A percentile compares a stretch with the other conserved stretches of the same genome.
These are phyloP conservation scores for Hydractinia echinata DNA, from an alignment of 30 jellyfish, hydroid and myxozoan genomes.

Conservation along the genomic window DNA sequence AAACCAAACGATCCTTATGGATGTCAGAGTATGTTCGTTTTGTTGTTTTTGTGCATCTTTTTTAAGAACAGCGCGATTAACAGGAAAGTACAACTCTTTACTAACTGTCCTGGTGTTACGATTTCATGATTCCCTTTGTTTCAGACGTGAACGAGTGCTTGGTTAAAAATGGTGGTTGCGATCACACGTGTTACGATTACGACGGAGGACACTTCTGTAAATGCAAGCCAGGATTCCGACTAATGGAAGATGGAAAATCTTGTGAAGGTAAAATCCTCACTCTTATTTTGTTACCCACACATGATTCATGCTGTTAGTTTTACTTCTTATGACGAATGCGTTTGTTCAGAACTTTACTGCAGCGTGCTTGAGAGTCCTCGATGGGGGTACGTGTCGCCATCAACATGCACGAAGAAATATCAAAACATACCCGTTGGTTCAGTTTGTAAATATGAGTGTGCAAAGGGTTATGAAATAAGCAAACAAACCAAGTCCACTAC, in stretches of 20 bases:
- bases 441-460: conserved; percentile 55
- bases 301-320: background rate
- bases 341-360: conserved; percentile 66
- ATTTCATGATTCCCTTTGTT: background rate
- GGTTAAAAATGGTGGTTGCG: conserved; percentile 83
- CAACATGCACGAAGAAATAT: conserved; percentile 56
- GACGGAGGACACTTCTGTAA: conserved; percentile 83
- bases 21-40: conserved; percentile 52
- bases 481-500: conserved; percentile 14
- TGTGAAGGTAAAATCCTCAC: conserved; percentile 72
- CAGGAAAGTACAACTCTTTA: background rate
- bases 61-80: background rate
- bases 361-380: conserved; percentile 54
- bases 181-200: conserved; percentile 67
- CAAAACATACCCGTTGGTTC: conserved; percentile 74
- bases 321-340: too few species aligned
- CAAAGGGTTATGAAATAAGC: conserved; percentile 68
- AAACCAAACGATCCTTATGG: conserved; percentile 56
- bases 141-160: conserved; percentile 80
- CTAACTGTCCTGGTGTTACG: background rate
- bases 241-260: conserved; percentile 59
- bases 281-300: background rate
- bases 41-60: background rate
- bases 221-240: conserved; percentile 76
- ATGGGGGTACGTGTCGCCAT: conserved; percentile 69